phyloP scores from a whole-genome alignment of 2,113 vertebrate species.

The Paradisaea rubra region DNA sequence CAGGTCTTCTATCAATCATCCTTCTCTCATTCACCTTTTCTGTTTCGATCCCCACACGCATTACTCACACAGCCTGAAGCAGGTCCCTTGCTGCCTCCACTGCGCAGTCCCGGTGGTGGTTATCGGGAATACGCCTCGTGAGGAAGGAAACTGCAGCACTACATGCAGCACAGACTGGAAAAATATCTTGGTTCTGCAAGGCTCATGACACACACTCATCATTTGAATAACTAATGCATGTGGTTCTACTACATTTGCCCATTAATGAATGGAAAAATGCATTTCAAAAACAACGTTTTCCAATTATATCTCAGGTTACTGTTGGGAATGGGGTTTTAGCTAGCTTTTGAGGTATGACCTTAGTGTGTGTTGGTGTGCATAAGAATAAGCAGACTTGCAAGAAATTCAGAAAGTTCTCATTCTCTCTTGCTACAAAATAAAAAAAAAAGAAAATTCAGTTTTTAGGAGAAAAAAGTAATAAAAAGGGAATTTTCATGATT shows the following conservation, averaged over 20 bases:
- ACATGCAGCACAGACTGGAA: not conserved
- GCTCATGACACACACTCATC: not conserved
- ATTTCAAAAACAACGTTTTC: not conserved
- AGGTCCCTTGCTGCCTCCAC: not conserved
- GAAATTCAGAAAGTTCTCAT: not conserved
- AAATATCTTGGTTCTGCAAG: not conserved
- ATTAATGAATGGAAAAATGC: conserved; percentile 6
- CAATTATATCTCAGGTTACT: not conserved
- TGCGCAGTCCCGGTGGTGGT: rapidly evolving
- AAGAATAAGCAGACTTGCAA: not conserved
- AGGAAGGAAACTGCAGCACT: not conserved
- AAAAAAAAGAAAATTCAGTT: not conserved
- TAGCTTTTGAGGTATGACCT: not conserved
- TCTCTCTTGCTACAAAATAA: not conserved
- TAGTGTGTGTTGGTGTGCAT: not conserved
- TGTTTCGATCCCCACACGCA: not conserved
- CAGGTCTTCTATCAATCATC: conserved; percentile 18
- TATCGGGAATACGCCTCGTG: not conserved
- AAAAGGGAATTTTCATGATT: rapidly evolving
- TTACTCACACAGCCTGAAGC: not conserved
- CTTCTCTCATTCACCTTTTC: not conserved
- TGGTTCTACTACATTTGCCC: not conserved
- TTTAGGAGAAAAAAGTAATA: rapidly evolving
- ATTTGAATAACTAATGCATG: not conserved
- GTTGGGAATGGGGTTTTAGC: not conserved